Percentiles rank a stretch among this genome's conserved stretches.
These are phyloP conservation scores for Isaurus tuberculatus DNA, from an alignment of 92 coral and sea anemone genomes.

Conservation along the genomic window DNA sequence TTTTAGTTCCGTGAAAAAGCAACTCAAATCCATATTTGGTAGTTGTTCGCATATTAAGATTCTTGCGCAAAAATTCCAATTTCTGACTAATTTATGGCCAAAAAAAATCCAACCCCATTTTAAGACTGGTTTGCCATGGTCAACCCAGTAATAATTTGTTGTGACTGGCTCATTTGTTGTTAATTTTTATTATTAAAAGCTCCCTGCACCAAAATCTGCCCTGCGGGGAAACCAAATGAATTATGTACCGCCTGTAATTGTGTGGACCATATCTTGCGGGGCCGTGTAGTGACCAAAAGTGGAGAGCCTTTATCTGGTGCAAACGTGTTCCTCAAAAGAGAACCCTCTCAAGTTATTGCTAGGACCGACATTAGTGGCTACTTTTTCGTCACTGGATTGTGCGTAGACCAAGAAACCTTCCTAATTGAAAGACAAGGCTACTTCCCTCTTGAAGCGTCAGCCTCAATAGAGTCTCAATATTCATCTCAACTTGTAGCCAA, in stretches of 20 bases:
- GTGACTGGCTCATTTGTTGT: background rate
- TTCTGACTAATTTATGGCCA: too few species aligned
- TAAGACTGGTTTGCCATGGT: too few species aligned
- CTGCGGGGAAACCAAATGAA: constrained; percentile 30
- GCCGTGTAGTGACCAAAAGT: background rate
- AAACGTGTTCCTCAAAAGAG: constrained; percentile 17
- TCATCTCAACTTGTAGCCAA: constrained; percentile 27
- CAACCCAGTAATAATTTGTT: too few species aligned
- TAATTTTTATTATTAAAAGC: background rate
- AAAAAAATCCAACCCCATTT: too few species aligned
- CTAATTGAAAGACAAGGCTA: constrained; percentile 27
- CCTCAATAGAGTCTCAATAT: constrained; percentile 10
- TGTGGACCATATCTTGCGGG: constrained; percentile 40
- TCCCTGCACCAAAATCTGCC: constrained; percentile 22
- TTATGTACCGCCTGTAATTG: constrained; percentile 26
- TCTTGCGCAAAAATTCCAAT: too few species aligned
- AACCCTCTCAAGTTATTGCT: constrained; percentile 13
- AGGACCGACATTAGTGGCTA: constrained; percentile 19
- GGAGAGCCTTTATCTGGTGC: constrained; percentile 20
- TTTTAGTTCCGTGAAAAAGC: too few species aligned
- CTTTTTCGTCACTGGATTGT: constrained; percentile 5
- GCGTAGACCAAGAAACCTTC: constrained; percentile 27
- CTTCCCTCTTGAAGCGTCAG: constrained; percentile 18
- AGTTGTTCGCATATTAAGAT: too few species aligned
- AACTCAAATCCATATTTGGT: too few species aligned